phyloP scores from a whole-genome alignment of 92 coral and sea anemone species.

The Umimayanthus chanpuru region DNA sequence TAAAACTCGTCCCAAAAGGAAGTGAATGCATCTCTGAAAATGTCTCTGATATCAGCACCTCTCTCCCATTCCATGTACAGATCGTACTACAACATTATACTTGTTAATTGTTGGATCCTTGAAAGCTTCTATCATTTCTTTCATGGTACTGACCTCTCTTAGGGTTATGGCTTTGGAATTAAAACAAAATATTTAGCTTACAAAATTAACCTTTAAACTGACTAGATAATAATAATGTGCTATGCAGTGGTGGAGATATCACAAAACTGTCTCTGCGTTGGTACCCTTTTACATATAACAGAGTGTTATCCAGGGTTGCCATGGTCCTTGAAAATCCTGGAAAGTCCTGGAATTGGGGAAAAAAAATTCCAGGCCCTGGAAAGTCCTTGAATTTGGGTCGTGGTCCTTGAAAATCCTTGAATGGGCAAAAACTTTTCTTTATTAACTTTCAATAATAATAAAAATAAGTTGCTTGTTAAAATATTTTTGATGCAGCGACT shows the following conservation, averaged over 20 bases:
- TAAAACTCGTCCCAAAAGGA: constrained; percentile 3
- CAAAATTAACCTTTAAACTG: constrained; percentile 1
- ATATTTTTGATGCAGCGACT: no score
- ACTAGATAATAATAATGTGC: background rate
- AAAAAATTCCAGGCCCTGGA: no score
- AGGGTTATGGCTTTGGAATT: constrained; percentile 8
- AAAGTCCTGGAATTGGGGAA: no score
- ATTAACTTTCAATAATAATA: no score
- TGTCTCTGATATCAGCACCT: background rate
- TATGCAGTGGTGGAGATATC: constrained; percentile 8
- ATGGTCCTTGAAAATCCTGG: no score
- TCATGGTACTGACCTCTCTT: constrained; percentile 12
- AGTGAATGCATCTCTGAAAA: constrained; percentile 9
- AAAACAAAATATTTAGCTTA: background rate
- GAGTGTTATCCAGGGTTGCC: no score
- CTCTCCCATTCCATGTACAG: constrained; percentile 11
- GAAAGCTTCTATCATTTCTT: constrained; percentile 21
- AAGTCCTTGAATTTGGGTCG: no score
- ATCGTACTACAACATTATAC: background rate
- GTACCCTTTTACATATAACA: no score
- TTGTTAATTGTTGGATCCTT: constrained; percentile 8
- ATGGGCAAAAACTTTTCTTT: no score
- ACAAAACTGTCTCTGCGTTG: constrained; percentile 5
- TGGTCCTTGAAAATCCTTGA: no score
- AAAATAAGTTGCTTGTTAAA: no score